These are phyloP conservation scores for Temnothorax curvispinosus DNA, from an alignment of 1,140 invertebrate species.

Conservation along the genomic window DNA sequence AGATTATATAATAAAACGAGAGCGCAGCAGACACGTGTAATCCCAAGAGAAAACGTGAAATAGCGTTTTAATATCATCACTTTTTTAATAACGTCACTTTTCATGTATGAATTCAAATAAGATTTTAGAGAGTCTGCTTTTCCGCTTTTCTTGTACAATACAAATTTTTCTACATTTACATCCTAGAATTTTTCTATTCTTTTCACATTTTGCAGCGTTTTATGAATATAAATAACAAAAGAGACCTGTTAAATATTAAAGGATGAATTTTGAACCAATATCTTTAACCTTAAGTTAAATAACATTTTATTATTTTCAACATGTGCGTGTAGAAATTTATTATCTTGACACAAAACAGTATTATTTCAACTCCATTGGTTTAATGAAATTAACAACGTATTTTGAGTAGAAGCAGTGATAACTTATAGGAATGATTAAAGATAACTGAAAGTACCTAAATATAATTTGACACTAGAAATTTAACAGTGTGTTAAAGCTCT, in stretches of 20 bases:
- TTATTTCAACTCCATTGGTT: too few relatives aligned
- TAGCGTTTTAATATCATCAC: neutral
- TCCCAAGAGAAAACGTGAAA: conserved; percentile 2
- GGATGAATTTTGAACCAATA: too few relatives aligned
- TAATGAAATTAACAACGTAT: too few relatives aligned
- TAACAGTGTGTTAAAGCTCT: neutral
- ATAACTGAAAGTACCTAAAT: too few relatives aligned
- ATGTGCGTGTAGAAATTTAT: too few relatives aligned
- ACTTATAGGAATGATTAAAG: too few relatives aligned
- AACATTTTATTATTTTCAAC: too few relatives aligned
- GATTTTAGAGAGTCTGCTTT: neutral
- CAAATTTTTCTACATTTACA: neutral
- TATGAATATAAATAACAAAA: neutral
- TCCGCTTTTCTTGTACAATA: neutral
- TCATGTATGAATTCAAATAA: too few relatives aligned
- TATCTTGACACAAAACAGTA: too few relatives aligned
- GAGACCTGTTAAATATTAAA: neutral
- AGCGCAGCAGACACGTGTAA: neutral
- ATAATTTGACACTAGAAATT: too few relatives aligned
- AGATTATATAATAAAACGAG: conserved; percentile 19
- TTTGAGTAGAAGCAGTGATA: too few relatives aligned
- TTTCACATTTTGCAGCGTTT: neutral
- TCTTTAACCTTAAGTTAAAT: too few relatives aligned
- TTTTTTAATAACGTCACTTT: neutral
- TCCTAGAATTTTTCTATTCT: neutral